Evolutionary conservation across 2,113 vertebrate species (phyloP).

Genomic region (Antennarius striatus): DNA sequence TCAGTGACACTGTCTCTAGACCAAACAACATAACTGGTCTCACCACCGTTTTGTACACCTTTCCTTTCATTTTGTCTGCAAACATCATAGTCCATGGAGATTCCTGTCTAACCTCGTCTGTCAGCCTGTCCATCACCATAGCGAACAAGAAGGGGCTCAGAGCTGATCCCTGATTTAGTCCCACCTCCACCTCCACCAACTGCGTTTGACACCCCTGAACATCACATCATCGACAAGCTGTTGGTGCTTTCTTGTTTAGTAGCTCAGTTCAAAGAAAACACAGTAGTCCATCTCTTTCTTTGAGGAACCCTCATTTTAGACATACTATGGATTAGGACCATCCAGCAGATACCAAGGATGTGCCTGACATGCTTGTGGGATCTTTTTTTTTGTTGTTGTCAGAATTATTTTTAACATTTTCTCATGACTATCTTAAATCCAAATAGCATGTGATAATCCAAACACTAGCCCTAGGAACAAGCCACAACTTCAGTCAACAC

Average conservation of each 20-base stretch:
- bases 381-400: slow-evolving; percentile 7
- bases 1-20: no score
- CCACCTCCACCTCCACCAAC: no score
- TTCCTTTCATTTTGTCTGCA: no score
- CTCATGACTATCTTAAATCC: slow-evolving; percentile 41
- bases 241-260: slow-evolving; percentile 50
- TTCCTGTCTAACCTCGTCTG: no score
- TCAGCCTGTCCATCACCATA: no score
- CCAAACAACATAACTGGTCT: no score
- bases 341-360: slow-evolving; percentile 2
- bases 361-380: neutral
- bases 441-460: slow-evolving; percentile 44
- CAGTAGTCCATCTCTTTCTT: slow-evolving; percentile 50
- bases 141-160: no score
- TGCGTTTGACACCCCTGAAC: no score
- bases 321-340: neutral
- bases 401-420: slow-evolving; percentile 25
- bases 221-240: slow-evolving; percentile 18
- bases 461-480: slow-evolving; percentile 27
- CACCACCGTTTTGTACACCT: no score
- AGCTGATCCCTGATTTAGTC: no score
- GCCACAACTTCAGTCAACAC: slow-evolving; percentile 53
- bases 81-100: no score
- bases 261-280: slow-evolving; percentile 40
- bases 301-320: slow-evolving; percentile 43